phyloP scores from a whole-genome alignment of 2,113 vertebrate species.

The Zosterops lateralis region DNA sequence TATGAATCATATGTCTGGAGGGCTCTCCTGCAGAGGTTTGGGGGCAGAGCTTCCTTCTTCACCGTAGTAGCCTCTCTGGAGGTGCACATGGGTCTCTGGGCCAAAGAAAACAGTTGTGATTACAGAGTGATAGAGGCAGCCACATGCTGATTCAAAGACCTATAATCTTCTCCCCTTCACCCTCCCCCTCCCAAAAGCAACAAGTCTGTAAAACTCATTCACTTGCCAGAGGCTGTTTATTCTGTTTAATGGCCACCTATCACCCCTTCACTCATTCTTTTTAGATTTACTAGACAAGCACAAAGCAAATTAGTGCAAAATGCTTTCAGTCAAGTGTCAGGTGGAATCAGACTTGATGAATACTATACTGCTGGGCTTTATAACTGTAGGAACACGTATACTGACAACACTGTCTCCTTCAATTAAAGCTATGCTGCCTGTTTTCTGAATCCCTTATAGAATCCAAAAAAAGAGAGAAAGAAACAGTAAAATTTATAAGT shows the following conservation, averaged over 20 bases:
- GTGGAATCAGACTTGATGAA: conserved; percentile 69
- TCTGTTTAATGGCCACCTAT: conserved; percentile 77
- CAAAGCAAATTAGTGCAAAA: conserved; percentile 75
- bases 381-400: conserved; percentile 1
- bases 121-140: conserved; percentile 66
- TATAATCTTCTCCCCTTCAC: conserved; percentile 43
- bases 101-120: conserved; percentile 70
- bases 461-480: neutral
- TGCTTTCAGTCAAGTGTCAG: conserved; percentile 74
- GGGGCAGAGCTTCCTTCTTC: conserved; percentile 55
- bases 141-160: conserved; percentile 67
- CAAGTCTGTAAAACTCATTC: conserved; percentile 65
- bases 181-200: conserved; percentile 50
- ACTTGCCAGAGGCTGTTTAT: conserved; percentile 72
- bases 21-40: conserved; percentile 55
- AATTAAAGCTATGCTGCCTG: conserved; percentile 34
- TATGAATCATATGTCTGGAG: conserved; percentile 68
- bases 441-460: neutral
- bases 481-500: neutral
- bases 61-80: conserved; percentile 56
- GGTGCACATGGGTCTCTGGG: conserved; percentile 54
- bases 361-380: conserved; percentile 52
- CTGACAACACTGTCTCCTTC: conserved; percentile 61
- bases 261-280: conserved; percentile 70
- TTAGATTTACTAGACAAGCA: conserved; percentile 74